Base-by-base conservation (phyloP, 2,113 vertebrate genomes). In the Chloebia gouldiae region DNA sequence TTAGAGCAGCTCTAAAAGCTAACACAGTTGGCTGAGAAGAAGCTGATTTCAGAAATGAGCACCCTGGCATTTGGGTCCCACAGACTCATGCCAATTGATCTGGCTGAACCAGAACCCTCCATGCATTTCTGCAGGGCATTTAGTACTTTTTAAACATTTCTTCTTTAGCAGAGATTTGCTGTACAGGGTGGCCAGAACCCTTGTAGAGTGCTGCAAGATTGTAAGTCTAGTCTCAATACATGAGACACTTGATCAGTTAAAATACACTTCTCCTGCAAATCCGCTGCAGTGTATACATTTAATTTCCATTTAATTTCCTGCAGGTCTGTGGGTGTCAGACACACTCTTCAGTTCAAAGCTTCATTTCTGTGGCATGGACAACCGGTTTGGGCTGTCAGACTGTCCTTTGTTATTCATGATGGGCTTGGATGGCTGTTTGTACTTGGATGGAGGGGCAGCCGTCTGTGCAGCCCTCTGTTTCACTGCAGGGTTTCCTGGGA, bases 391-490 rank as follows among this genome's bases (percentile, higher is more conserved):
- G 5, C 81, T 97, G 72, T 90, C 64, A 90, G 27, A 77, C 66
- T 0, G 1, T 75, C 76, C 59, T 78, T 69, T 92, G 56, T 93
- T 88, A 61, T 77, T 96, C n/a, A 9, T 56, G 60, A 73, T 4
- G 24, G n/a, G 39, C 66, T 95, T 88, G 75, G 59, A 69, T 85
- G 75, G 45, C 79, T 82, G 71, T 72, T 90, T 88, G 82, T 92
- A 47, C 86, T 94, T 94, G 92, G 89, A 71, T 30, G n/a, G 77
- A 89, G 51, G 70, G 91, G 57, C 56, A 54, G 81, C 95, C 23
- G 68, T 92, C 89, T 96, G 96, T 86, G 86, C 86, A 93, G 35
- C 82, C 86, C 92, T 96, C 88, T 82, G 85, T 93, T 96, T 70
- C 90, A 27, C 79, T 82, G 71, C 2, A 18, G 79, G 88, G 57